Evolutionary conservation across 1,140 invertebrate species (phyloP).

Genomic region (Sweltsa coloradensis): DNA sequence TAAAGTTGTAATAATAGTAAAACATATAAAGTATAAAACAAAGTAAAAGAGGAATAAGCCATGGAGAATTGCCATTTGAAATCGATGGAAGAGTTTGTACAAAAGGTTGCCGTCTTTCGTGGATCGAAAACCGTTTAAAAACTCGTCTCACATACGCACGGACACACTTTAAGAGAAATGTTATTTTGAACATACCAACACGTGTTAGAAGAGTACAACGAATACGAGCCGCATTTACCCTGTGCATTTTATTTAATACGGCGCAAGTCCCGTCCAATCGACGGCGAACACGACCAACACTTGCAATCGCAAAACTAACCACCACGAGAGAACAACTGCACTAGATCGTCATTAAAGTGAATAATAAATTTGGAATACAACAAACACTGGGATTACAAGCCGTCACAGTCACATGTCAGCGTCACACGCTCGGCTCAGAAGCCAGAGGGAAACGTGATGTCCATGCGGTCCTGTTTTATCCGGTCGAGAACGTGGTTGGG

Average conservation of each 20-base stretch:
- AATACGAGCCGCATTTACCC: constrained; percentile 13
- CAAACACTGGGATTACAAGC: constrained; percentile 12
- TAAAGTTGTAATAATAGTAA: too few species aligned
- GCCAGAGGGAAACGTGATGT: constrained; percentile 37
- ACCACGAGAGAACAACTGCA: constrained; percentile 8
- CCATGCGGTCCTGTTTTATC: constrained; percentile 33
- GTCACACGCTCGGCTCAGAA: constrained; percentile 31
- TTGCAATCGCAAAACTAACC: not conserved
- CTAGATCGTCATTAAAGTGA: constrained; percentile 3
- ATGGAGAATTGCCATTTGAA: not conserved
- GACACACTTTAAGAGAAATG: not conserved
- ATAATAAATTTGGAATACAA: constrained; percentile 10
- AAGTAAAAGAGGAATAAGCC: constrained; percentile 1
- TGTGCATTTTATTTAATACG: constrained; percentile 11
- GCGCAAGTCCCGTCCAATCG: not conserved
- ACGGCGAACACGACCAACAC: constrained; percentile 3
- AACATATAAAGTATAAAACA: too few species aligned
- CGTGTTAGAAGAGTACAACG: not conserved
- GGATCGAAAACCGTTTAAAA: too few species aligned
- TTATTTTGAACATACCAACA: constrained; percentile 2
- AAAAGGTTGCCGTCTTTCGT: too few species aligned
- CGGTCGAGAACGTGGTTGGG: constrained; percentile 30
- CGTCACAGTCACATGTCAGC: not conserved
- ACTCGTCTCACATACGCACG: constrained; percentile 1
- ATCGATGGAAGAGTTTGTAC: too few species aligned